Evolutionary conservation across 2,797 vertebrate genomes (phyloP).

Genomic region (Myripristis jacobus): DNA sequence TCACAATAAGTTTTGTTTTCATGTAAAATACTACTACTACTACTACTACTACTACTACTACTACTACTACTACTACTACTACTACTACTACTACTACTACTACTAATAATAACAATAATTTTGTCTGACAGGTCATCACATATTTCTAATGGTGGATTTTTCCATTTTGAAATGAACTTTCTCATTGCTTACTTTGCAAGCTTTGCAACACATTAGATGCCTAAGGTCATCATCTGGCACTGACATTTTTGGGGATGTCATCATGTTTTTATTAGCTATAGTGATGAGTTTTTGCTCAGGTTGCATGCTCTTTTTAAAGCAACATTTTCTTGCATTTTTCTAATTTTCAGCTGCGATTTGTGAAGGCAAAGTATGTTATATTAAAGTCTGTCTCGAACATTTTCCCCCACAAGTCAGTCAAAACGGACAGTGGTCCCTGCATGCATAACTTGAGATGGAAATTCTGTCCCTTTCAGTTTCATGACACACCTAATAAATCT

Average conservation of each 20-base stretch:
- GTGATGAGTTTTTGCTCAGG: not conserved
- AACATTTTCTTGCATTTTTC: not conserved
- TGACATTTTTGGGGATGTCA: not conserved
- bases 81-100: too few species aligned
- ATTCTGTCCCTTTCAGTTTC: constrained; percentile 54
- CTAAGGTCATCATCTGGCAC: not conserved
- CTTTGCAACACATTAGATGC: too few species aligned
- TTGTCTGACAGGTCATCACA: too few species aligned
- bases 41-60: too few species aligned
- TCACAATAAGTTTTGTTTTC: not conserved
- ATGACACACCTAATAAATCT: constrained; percentile 78
- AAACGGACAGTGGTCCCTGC: constrained; percentile 49
- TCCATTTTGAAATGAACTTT: too few species aligned
- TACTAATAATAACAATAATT: too few species aligned
- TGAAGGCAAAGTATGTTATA: not conserved
- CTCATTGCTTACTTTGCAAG: too few species aligned
- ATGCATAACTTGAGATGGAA: constrained; percentile 58
- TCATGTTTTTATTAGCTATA: not conserved
- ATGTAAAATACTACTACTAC: too few species aligned
- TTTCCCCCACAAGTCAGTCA: not conserved
- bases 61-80: too few species aligned
- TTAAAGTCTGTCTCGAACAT: not conserved
- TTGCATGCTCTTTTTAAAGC: not conserved
- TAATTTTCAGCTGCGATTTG: not conserved
- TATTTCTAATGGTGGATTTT: too few species aligned